These are phyloP conservation scores for Lithosia quadra DNA, from an alignment of 2,888 invertebrate genomes.

Conservation along the genomic window DNA sequence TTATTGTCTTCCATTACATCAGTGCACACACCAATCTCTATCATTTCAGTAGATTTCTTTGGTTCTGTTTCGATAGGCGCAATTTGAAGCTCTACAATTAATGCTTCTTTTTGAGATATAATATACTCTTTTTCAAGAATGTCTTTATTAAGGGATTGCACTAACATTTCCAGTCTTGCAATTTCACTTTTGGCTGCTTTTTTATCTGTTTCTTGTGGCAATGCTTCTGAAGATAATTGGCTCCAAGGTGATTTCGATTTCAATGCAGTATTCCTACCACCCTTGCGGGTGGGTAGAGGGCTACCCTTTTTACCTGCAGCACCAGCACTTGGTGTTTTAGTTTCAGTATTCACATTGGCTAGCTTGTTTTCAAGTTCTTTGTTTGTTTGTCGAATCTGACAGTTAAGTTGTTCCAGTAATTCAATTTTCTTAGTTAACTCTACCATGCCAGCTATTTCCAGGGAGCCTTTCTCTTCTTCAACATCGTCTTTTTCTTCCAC, in stretches of 20 bases:
- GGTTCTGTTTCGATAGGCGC: constrained; percentile 50
- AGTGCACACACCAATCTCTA: constrained; percentile 66
- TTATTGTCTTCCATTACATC: constrained; percentile 50
- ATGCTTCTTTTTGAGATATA: constrained; percentile 78
- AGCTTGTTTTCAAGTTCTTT: constrained; percentile 86
- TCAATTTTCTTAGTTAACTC: constrained; percentile 83
- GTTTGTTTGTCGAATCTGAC: constrained; percentile 83
- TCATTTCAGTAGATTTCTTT: constrained; percentile 43
- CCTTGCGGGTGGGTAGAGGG: constrained; percentile 76
- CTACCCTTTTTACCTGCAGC: constrained; percentile 76
- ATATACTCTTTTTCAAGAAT: constrained; percentile 80
- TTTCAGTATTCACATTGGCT: constrained; percentile 64
- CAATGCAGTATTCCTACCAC: constrained; percentile 73
- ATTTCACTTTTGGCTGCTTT: constrained; percentile 72
- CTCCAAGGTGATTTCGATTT: constrained; percentile 83
- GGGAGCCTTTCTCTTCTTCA: constrained; percentile 87
- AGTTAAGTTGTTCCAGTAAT: constrained; percentile 82
- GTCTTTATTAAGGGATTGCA: constrained; percentile 82
- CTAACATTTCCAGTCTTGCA: constrained; percentile 71
- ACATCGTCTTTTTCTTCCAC: constrained; percentile 71
- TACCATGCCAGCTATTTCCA: constrained; percentile 79
- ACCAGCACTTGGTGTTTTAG: constrained; percentile 59
- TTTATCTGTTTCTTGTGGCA: constrained; percentile 76
- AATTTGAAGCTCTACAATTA: constrained; percentile 71
- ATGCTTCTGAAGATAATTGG: constrained; percentile 73